Base-by-base conservation (phyloP, 1,140 invertebrate species). In the Cotesia typhae region DNA sequence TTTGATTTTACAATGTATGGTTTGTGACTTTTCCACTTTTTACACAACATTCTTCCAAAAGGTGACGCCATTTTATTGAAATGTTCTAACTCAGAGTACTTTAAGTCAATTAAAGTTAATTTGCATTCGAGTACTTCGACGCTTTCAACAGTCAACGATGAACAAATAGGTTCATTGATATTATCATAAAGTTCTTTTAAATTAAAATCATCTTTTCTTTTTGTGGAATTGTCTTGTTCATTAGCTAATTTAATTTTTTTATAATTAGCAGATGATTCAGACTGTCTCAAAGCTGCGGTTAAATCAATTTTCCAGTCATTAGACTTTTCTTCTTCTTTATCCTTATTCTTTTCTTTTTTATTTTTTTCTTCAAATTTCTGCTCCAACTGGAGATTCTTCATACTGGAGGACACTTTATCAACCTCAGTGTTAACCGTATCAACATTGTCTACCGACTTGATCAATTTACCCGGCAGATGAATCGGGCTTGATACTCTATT, bases 11-110 rank as follows among this genome's bases (percentile, higher is more conserved):
- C 73, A 38, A 78, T 63, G 36, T 72, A 72, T 4, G 81, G 81
- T 66, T 65, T 82, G 35, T 53, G 75, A n/a, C 65, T 77, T 68
- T 74, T 76, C 82, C 81, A 88, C 36, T 67, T 81, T 76, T 76
- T 82, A 67, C 86, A 89, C 3, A 90, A 77, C 74, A 88, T 83
- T 85, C 84, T 88, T 7, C 89, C 90, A 70, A 90, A 86, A 12
- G 76, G 70, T 14, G 89, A 89, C 20, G 78, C 79, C 12, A 68
- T 73, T 75, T 80, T 82, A 78, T 75, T 75, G 3, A 63, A 36
- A 61, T 77, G 14, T 7, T 64, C 38, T 28, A 83, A 67, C 47
- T 76, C 69, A 47, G 47, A 47, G 17, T 74, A 63, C 64, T 38
- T 61, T 20, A 83, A 77, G 37, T 60, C 67, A 63, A 76, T 81